These are phyloP conservation scores for Myrmecobius fasciatus DNA, from an alignment of 2,113 vertebrate species.

Conservation along the genomic window DNA sequence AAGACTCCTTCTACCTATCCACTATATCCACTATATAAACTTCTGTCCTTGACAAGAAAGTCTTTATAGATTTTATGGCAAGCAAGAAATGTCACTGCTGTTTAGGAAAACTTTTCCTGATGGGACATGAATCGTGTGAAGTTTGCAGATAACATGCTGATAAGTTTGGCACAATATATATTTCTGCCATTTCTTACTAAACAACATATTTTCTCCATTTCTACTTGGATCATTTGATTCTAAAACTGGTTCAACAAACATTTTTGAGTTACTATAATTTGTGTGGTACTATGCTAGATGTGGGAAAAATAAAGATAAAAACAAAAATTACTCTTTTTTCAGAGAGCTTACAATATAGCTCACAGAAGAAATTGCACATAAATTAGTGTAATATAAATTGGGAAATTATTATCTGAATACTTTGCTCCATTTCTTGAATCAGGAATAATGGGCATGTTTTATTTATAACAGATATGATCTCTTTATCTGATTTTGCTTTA, in stretches of 20 bases:
- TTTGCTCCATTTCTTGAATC: not conserved
- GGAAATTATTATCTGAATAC: not conserved
- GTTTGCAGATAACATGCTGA: not conserved
- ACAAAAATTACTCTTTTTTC: not conserved
- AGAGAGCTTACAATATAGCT: not conserved
- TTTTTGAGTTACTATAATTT: not conserved
- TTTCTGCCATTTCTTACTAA: conserved; percentile 1
- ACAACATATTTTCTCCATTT: conserved; percentile 4
- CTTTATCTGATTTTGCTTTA: not conserved
- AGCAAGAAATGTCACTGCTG: not conserved
- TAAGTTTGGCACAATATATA: not conserved
- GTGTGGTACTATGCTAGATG: not conserved
- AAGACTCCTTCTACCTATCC: not conserved
- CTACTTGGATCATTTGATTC: conserved; percentile 12
- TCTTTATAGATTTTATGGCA: not conserved
- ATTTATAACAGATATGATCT: not conserved
- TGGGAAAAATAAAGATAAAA: not conserved
- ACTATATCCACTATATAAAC: not conserved
- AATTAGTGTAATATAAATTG: not conserved
- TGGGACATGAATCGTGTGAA: not conserved
- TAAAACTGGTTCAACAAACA: not conserved
- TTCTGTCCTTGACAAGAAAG: conserved; percentile 38
- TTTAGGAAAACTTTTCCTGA: conserved; percentile 14
- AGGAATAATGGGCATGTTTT: not conserved
- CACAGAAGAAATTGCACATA: not conserved